Percentiles rank a stretch among this genome's conserved stretches.
phyloP scores from a whole-genome alignment of 2,888 invertebrate genomes.

The Chalcis sispes region DNA sequence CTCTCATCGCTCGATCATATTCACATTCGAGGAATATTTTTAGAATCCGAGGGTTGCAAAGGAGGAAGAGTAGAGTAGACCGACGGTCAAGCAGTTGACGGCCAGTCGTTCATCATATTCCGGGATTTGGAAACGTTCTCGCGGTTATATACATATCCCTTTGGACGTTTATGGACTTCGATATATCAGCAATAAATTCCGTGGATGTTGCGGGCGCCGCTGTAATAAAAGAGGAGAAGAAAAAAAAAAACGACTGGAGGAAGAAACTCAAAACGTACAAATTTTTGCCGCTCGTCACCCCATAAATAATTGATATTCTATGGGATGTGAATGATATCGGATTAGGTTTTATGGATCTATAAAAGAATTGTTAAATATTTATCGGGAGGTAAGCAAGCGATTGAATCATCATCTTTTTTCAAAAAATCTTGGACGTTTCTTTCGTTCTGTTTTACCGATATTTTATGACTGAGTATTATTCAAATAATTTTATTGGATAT shows the following conservation, averaged over 20 bases:
- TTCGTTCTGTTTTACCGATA: slow-evolving; percentile 16
- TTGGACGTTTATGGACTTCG: slow-evolving; percentile 57
- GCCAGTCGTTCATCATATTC: slow-evolving; percentile 52
- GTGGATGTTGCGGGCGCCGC: neutral
- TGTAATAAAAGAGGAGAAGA: too few relatives aligned
- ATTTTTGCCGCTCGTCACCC: slow-evolving; percentile 47
- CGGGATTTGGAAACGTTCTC: slow-evolving; percentile 42
- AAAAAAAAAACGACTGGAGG: slow-evolving; percentile 30
- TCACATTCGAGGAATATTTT: slow-evolving; percentile 30
- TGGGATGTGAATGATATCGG: slow-evolving; percentile 18
- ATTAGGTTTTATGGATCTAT: slow-evolving; percentile 43
- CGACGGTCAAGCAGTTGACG: slow-evolving; percentile 42
- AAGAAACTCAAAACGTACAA: slow-evolving; percentile 52
- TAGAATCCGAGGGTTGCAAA: neutral
- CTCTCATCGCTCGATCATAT: slow-evolving; percentile 33
- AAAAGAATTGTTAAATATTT: slow-evolving; percentile 51
- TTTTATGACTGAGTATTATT: slow-evolving; percentile 14
- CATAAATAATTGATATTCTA: slow-evolving; percentile 57
- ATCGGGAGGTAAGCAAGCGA: slow-evolving; percentile 31
- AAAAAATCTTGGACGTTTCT: slow-evolving; percentile 2
- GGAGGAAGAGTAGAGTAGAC: slow-evolving; percentile 8
- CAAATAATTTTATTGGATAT: slow-evolving; percentile 15
- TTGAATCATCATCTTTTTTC: slow-evolving; percentile 27
- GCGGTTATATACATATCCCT: slow-evolving; percentile 37
- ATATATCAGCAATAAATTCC: slow-evolving; percentile 56